Base-by-base conservation (phyloP, 1,140 invertebrate species). In the Drosophila truncata region DNA sequence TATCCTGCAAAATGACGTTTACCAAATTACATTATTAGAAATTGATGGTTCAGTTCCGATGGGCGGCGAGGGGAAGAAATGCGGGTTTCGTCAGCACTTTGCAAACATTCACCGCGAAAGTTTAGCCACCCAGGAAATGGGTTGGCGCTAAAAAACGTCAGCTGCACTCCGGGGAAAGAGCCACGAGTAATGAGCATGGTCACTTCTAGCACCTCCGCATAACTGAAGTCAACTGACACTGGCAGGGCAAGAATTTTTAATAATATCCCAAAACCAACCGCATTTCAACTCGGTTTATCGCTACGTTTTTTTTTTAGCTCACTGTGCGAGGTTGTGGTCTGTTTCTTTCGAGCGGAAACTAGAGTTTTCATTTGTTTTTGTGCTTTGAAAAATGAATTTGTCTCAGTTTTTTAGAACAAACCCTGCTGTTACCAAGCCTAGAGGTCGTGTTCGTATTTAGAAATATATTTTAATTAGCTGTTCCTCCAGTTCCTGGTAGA, bases 21-120 rank as follows among this genome's bases (percentile, higher is more conserved):
- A 82, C 66, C 52, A 90, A 90, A 90, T 90, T 90, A 91, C 85
- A 85, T 90, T 90, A 90, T 90, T 90, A 85, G 86, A 90, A 90
- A 90, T 90, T 90, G 85, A 90, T 90, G 85, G 86, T 82, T 90
- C 63, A 31, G 52, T 66, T 20, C 52, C 20, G 18, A 25, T 13
- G 31, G 10, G 18, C 8, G 8, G 13, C 4, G 57, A 33, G 63
- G 35, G 63, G 23, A 18, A 49, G 35, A 25, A 58, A 3, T 16
- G 7, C 23, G 20, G 31, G 63, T 61, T 54, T 63, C 64, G 64
- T 77, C 62, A 62, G 74, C 57, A 77, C 39, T 77, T 57, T 66
- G 4, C 41, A 31, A 55, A 58, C 47, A 72, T 41, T 47, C 14
- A n/a, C 23, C 27, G 44, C n/a, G 8, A 50, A 72, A 73, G 29